Evolutionary conservation across 2,113 vertebrate genomes (phyloP).

Genomic region (Onychostoma macrolepis): DNA sequence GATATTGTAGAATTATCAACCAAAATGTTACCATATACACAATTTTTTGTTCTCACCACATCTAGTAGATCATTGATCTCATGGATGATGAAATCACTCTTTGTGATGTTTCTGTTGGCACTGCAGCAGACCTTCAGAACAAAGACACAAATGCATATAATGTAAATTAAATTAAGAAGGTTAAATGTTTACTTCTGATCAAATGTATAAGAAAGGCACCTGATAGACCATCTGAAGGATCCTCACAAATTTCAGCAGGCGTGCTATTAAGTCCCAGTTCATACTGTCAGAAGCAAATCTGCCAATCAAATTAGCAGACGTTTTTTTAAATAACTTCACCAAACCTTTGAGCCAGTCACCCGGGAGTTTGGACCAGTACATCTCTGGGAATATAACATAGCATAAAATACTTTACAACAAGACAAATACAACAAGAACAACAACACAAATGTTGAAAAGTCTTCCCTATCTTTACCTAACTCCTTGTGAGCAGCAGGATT

Average conservation of each 20-base stretch:
- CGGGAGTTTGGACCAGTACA: conserved; percentile 55
- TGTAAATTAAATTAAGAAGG: too few relatives aligned
- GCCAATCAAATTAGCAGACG: conserved; percentile 7
- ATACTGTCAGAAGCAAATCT: neutral
- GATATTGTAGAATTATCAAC: neutral
- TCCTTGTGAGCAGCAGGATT: neutral
- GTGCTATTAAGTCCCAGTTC: neutral
- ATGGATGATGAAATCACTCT: conserved; percentile 54
- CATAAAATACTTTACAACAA: neutral
- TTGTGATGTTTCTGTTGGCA: conserved; percentile 17
- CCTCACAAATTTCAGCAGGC: neutral
- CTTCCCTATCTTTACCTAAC: conserved; percentile 48
- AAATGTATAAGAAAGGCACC: conserved; percentile 35
- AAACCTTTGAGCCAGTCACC: conserved; percentile 47
- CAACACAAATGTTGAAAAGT: neutral
- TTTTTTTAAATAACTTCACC: conserved; percentile 51
- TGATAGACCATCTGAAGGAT: conserved; percentile 55
- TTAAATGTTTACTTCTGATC: neutral
- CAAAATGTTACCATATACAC: neutral
- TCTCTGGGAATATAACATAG: conserved; percentile 35
- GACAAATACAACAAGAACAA: neutral
- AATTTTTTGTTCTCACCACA: conserved; percentile 47
- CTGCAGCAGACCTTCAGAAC: conserved; percentile 52
- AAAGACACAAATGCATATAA: conserved; percentile 3
- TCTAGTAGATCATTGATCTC: conserved; percentile 42